Percentiles rank a stretch among this genome's conserved stretches.
Conservation (phyloP, 2,888 invertebrate genomes). For the Hypselothyrea guttata region DNA sequence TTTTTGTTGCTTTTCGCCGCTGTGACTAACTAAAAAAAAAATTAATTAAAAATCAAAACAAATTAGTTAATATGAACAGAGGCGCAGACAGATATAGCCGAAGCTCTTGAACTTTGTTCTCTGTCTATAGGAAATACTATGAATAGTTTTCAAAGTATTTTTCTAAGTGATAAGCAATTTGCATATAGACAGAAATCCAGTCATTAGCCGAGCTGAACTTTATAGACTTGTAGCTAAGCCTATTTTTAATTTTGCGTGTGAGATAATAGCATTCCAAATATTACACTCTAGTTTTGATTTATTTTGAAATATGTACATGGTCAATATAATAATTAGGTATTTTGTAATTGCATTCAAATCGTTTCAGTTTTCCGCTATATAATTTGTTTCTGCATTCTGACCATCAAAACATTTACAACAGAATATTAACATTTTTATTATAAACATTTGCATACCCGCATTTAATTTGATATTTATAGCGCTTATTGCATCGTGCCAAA, state of each 20-base stretch:
- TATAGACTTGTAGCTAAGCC: too few relatives aligned
- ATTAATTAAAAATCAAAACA: slow-evolving; percentile 54
- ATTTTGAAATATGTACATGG: too few relatives aligned
- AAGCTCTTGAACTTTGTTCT: slow-evolving; percentile 60
- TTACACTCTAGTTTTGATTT: too few relatives aligned
- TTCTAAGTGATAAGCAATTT: slow-evolving; percentile 31
- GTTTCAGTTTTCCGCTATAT: not conserved
- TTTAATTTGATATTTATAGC: slow-evolving; percentile 74
- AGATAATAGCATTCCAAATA: too few relatives aligned
- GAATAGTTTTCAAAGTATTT: slow-evolving; percentile 46
- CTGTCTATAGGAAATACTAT: slow-evolving; percentile 35
- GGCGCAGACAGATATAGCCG: slow-evolving; percentile 25
- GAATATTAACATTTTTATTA: slow-evolving; percentile 21
- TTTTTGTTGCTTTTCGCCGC: slow-evolving; percentile 32
- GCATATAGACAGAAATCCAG: not conserved
- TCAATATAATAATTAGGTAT: not conserved
- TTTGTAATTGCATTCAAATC: not conserved
- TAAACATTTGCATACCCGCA: slow-evolving; percentile 46
- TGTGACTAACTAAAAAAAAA: slow-evolving; percentile 63
- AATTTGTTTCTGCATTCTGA: slow-evolving; percentile 20
- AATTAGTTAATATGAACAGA: slow-evolving; percentile 43
- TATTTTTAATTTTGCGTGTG: too few relatives aligned
- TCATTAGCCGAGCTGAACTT: slow-evolving; percentile 10
- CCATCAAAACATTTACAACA: slow-evolving; percentile 21
- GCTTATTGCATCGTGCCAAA: slow-evolving; percentile 70